phyloP scores from a whole-genome alignment of 2,888 invertebrate genomes.

The Drosophila mayaguana region DNA sequence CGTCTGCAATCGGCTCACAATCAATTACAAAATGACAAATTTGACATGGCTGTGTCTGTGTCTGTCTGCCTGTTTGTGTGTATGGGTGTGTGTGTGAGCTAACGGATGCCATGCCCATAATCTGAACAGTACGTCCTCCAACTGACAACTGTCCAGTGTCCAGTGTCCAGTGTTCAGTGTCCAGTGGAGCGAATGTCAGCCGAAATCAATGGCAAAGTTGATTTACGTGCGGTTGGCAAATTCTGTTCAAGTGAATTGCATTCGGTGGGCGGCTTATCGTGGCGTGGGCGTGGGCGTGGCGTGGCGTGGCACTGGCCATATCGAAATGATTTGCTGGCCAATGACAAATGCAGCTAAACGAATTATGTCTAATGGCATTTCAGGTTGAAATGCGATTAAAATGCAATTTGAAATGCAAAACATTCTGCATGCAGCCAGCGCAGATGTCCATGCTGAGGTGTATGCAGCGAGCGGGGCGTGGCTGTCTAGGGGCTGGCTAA shows the following conservation, averaged over 20 bases:
- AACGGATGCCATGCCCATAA: conserved; percentile 63
- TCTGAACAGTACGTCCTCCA: conserved; percentile 66
- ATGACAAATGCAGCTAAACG: conserved; percentile 77
- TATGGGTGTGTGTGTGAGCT: conserved; percentile 30
- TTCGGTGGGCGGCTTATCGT: conserved; percentile 20
- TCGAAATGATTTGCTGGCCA: conserved; percentile 62
- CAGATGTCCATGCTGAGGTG: conserved; percentile 22
- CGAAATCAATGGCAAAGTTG: conserved; percentile 77
- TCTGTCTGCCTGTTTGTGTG: conserved; percentile 18
- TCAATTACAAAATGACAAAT: conserved; percentile 75
- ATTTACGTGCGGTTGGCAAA: conserved; percentile 75
- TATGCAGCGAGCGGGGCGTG: not conserved
- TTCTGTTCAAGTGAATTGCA: conserved; percentile 66
- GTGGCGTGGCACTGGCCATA: conserved; percentile 48
- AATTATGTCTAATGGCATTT: conserved; percentile 80
- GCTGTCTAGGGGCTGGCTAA: conserved; percentile 1
- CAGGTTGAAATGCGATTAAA: conserved; percentile 81
- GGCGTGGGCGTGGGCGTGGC: conserved; percentile 31
- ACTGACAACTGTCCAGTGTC: conserved; percentile 32
- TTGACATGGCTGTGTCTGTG: conserved; percentile 56
- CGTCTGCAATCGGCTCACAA: conserved; percentile 61
- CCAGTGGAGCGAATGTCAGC: conserved; percentile 42
- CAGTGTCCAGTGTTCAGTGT: conserved; percentile 19
- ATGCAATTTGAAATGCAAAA: conserved; percentile 80
- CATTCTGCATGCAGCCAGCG: conserved; percentile 51